phyloP scores from a whole-genome alignment of 2,888 invertebrate genomes.

The Meganola albula region DNA sequence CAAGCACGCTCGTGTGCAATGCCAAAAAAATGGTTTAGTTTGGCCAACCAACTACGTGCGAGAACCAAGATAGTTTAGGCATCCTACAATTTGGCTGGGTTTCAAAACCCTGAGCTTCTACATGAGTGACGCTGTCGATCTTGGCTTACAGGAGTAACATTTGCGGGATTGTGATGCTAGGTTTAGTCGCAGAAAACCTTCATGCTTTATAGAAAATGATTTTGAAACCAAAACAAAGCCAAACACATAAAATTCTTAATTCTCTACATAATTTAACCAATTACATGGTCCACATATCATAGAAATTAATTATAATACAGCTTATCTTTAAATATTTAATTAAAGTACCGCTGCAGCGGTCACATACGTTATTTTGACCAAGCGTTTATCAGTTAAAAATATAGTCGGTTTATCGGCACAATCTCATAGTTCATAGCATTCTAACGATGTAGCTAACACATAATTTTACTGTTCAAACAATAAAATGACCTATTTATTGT shows the following conservation, averaged over 20 bases:
- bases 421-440: constrained; percentile 42
- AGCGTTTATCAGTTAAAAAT: constrained; percentile 20
- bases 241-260: constrained; percentile 18
- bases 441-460: constrained; percentile 38
- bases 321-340: constrained; percentile 26
- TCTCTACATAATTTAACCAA: constrained; percentile 23
- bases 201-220: too few species aligned
- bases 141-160: too few species aligned
- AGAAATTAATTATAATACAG: constrained; percentile 25
- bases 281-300: constrained; percentile 22
- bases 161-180: too few species aligned
- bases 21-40: too few species aligned
- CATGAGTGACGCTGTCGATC: too few species aligned
- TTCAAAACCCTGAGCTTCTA: too few species aligned
- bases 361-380: constrained; percentile 25
- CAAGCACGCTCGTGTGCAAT: too few species aligned
- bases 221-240: too few species aligned
- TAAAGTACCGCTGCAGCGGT: constrained; percentile 24
- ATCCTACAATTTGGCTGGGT: too few species aligned
- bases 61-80: too few species aligned
- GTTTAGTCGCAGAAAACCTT: constrained; percentile 33
- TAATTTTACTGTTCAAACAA: constrained; percentile 50
- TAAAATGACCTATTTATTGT: constrained; percentile 70
- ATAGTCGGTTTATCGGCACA: constrained; percentile 31
- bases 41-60: too few species aligned